Evolutionary conservation across 1,140 invertebrate species (phyloP).

Genomic region (Maniola jurtina): DNA sequence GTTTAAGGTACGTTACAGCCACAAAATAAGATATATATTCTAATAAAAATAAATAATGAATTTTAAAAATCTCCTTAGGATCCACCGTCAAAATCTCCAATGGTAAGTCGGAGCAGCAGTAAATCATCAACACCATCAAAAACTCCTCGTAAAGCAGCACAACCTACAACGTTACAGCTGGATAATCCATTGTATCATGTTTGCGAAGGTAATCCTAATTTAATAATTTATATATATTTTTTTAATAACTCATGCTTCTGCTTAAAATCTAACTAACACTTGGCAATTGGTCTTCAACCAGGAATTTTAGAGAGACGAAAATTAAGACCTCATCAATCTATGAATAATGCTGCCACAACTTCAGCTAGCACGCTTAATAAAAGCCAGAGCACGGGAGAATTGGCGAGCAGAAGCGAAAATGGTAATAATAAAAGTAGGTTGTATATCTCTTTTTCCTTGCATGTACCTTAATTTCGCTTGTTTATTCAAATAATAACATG

Average conservation of each 20-base stretch:
- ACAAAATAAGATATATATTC: conserved; percentile 3
- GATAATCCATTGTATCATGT: conserved; percentile 90
- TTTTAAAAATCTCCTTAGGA: conserved; percentile 46
- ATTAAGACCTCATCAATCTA: conserved; percentile 71
- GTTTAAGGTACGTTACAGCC: conserved; percentile 75
- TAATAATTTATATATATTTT: conserved; percentile 5
- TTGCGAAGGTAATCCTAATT: conserved; percentile 81
- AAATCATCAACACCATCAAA: conserved; percentile 71
- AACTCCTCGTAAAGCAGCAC: conserved; percentile 47
- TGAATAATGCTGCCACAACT: conserved; percentile 66
- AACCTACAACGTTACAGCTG: conserved; percentile 79
- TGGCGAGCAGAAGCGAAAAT: conserved; percentile 74
- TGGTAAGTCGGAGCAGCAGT: conserved; percentile 61
- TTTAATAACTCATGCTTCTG: conserved; percentile 36
- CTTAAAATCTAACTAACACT: conserved; percentile 47
- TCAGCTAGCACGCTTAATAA: conserved; percentile 73
- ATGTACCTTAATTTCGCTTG: conserved; percentile 1
- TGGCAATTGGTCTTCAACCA: conserved; percentile 48
- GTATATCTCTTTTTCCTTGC: background rate
- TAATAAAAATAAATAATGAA: background rate
- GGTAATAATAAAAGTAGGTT: conserved; percentile 29
- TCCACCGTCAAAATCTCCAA: conserved; percentile 67
- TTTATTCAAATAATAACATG: background rate
- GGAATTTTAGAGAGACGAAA: conserved; percentile 73
- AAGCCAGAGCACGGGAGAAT: conserved; percentile 80